phyloP scores from a whole-genome alignment of 1,140 invertebrate species.

The Papilio helenus region DNA sequence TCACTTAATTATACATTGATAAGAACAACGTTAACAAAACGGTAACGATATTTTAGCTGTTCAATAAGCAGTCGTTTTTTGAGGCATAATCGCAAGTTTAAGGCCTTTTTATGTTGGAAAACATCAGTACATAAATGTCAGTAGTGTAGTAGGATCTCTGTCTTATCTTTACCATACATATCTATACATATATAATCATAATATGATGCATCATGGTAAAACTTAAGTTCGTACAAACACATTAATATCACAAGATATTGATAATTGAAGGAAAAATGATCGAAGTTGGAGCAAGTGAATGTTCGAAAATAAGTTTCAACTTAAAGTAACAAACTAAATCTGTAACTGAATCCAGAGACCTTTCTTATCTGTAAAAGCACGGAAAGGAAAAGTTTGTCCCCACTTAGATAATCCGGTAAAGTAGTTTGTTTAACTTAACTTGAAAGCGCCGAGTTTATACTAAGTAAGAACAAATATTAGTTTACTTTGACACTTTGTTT shows the following conservation, averaged over 20 bases:
- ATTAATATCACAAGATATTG: background rate
- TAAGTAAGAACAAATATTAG: constrained; percentile 35
- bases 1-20: background rate
- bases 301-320: constrained; percentile 34
- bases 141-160: too few species aligned
- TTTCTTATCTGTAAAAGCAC: constrained; percentile 38
- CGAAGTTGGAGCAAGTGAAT: background rate
- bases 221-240: background rate
- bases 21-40: background rate
- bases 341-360: constrained; percentile 39
- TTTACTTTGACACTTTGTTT: constrained; percentile 37
- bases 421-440: constrained; percentile 39
- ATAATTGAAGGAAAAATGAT: constrained; percentile 25
- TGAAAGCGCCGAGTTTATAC: constrained; percentile 39
- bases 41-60: background rate
- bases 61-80: background rate
- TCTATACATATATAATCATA: background rate
- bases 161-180: too few species aligned
- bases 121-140: too few species aligned
- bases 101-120: too few species aligned
- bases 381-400: constrained; percentile 37
- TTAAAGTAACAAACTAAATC: constrained; percentile 34
- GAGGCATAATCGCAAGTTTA: background rate
- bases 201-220: background rate
- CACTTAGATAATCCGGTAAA: constrained; percentile 39